These are phyloP conservation scores for Malacoraja senta DNA, from an alignment of 2,797 vertebrate species.

Conservation along the genomic window DNA sequence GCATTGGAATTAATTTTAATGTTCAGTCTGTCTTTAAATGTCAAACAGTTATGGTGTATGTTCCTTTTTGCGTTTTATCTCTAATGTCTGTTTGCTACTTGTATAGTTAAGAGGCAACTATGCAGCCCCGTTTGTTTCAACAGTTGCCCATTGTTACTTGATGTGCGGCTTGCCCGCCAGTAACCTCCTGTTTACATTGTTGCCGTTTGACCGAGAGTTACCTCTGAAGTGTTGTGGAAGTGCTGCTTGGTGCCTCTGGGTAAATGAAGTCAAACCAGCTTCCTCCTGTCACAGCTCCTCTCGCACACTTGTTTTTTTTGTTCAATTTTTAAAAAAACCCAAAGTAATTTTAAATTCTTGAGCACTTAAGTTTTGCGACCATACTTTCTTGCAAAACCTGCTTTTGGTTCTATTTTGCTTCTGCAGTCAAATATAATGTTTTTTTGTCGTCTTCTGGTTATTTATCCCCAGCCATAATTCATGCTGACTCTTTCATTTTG, in stretches of 20 bases:
- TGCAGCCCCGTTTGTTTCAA: background rate
- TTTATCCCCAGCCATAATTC: no score
- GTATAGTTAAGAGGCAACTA: background rate
- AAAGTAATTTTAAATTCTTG: background rate
- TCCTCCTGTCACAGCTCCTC: background rate
- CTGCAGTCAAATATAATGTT: no score
- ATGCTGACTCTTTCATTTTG: no score
- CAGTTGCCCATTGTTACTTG: background rate
- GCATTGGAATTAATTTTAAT: no score
- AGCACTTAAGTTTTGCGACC: background rate
- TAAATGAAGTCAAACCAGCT: background rate
- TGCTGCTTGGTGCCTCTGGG: background rate
- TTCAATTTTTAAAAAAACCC: no score
- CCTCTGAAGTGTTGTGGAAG: background rate
- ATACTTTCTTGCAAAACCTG: no score
- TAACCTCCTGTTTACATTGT: conserved; percentile 32
- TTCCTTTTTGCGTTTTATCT: no score
- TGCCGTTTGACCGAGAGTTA: background rate
- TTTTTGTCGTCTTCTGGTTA: no score
- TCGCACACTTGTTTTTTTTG: background rate
- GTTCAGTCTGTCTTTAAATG: background rate
- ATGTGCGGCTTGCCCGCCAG: background rate
- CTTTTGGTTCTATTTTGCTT: no score
- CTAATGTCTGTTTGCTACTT: background rate
- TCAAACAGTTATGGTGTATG: background rate